Evolutionary conservation across 2,797 vertebrate genomes (phyloP), one percentile per base, ranked within the genome.

Genomic region (Sebastes taczanowskii): DNA sequence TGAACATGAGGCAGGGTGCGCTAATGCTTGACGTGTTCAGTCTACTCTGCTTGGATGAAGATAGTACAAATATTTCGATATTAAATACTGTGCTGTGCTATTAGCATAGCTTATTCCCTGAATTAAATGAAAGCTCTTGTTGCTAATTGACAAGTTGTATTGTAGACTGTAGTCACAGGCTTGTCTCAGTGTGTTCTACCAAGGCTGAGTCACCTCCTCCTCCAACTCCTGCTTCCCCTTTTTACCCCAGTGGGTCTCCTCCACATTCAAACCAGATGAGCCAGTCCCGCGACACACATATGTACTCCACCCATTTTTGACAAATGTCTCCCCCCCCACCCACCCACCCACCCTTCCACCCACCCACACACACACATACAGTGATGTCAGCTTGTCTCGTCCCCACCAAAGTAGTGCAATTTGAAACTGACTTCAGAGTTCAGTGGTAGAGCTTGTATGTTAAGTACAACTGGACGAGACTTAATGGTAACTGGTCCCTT

Each of bases 221-320:
- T 69, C 61, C 18, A 29, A 4, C 53, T 34, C 55, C 59, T 29
- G 6, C 60, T 22, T 53, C 49, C 32, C 61, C 18, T 42, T 52
- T 52, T 76, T 27, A 65, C 30, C 35, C 58, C 49, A 25, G 65
- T 80, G 81, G 65, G 30, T 78, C 77, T 61, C 65, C 60, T 80
- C 65, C 55, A 59, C 75, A 85, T 87, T 82, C 38, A 82, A 84
- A 85, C 88, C 73, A 87, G 74, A 89, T 71, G 55, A 88, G 63
- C 86, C 66, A 70, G 85, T 87, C 85, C 63, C 34, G 42, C n/a
- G 5, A 84, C 66, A 69, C 46, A 38, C n/a, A 70, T 16, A 10
- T 14, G 11, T 32, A 70, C 74, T 72, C 62, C 81, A 70, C 80
- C 72, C 79, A 71, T 55, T 68, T 65, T 67, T 49, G 68, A 68